Evolutionary conservation across 2,113 vertebrate genomes (phyloP).

Genomic region (Baryphthengus martii): DNA sequence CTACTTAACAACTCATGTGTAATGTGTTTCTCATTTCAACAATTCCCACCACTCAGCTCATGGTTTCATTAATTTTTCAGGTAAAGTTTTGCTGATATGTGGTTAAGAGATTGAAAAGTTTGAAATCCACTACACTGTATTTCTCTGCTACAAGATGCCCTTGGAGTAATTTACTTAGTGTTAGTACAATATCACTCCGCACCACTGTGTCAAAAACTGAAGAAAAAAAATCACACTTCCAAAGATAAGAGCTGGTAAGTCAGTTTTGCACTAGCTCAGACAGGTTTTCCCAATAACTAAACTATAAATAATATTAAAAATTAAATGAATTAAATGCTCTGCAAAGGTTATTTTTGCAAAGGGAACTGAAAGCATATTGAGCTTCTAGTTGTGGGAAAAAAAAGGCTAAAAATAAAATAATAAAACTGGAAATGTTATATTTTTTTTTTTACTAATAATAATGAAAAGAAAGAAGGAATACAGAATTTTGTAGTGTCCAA

Average conservation of each 20-base stretch:
- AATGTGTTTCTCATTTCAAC: conserved; percentile 14
- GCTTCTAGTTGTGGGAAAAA: neutral
- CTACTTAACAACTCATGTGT: neutral
- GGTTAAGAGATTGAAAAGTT: neutral
- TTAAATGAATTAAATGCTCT: neutral
- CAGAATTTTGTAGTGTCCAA: neutral
- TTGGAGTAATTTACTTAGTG: neutral
- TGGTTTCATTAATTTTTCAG: conserved; percentile 40
- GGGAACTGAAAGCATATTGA: neutral
- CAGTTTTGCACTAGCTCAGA: neutral
- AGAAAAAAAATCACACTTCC: neutral
- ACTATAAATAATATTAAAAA: neutral
- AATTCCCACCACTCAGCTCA: neutral
- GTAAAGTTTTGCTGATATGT: conserved; percentile 33
- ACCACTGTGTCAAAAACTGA: neutral
- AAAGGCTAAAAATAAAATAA: neutral
- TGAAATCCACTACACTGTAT: neutral
- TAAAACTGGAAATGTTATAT: neutral
- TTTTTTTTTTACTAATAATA: neutral
- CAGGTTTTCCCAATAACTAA: neutral
- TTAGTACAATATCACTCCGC: neutral
- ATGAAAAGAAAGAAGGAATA: neutral
- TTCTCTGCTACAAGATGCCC: neutral
- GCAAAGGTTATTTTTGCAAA: neutral
- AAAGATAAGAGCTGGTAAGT: neutral